Evolutionary conservation across 2,113 vertebrate genomes (phyloP), one percentile per base, ranked within the genome.

Genomic region (Vulpes ferrilata): DNA sequence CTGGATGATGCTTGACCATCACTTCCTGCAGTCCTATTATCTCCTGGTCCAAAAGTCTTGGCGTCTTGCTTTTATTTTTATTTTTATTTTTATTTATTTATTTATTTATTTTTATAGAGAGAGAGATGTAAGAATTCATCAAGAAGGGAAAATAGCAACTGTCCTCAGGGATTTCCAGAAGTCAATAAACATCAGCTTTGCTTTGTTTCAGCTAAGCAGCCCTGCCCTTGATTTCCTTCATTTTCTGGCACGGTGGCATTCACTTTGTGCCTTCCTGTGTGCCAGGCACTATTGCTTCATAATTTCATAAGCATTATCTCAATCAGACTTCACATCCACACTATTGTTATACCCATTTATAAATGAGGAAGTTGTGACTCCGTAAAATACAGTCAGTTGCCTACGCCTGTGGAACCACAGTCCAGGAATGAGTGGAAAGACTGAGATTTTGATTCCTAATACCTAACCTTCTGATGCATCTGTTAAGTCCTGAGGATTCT

Each of bases 121-220:
- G 35, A 67, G 38, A 84, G 67, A 71, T 79, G 0, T 86, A 79
- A 88, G 73, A 88, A 94, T 69, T 62, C 95, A 94, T 55, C 43
- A 92, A 90, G 83, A n/a, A 57, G 6, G 48, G 30, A 81, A 64
- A 95, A 87, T 25, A 38, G 17, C 13, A 83, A 80, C 27, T 80
- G 17, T 89, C 74, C 30, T 67, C 57, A 69, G 35, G 83, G 81
- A 64, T 53, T 83, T 43, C 32, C 35, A 59, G 38, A 71, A 94
- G n/a, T 13, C 57, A 91, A 48, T 85, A 57, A 93, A 62, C 19
- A 59, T 11, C 35, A 64, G 38, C n/a, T 96, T 88, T 43, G 48
- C 11, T 80, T 60, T 64, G 17, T 48, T 71, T 92, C 22, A 92
- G 23, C n/a, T 62, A 60, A 79, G 60, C 55, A 91, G 11, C 22